These are phyloP conservation scores for Nixonia krombeini DNA, from an alignment of 1,140 invertebrate genomes.

Conservation along the genomic window DNA sequence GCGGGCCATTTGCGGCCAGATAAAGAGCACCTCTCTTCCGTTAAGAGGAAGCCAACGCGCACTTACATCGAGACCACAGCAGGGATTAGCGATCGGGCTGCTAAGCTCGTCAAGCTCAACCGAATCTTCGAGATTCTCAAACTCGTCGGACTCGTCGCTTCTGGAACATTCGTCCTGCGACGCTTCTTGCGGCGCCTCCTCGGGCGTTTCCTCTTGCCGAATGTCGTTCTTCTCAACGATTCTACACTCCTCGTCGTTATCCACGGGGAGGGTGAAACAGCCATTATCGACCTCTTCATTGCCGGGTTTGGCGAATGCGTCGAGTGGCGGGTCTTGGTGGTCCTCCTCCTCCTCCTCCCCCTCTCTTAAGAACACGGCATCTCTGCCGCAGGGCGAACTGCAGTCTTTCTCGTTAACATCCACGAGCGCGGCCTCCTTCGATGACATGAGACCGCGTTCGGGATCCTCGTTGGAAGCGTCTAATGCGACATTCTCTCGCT, in stretches of 20 bases:
- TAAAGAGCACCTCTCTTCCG: too few relatives aligned
- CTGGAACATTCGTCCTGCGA: not conserved
- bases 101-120: not conserved
- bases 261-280: too few relatives aligned
- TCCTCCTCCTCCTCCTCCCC: too few relatives aligned
- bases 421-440: constrained; percentile 41
- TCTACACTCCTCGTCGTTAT: too few relatives aligned
- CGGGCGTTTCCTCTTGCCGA: too few relatives aligned
- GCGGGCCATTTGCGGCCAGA: too few relatives aligned
- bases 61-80: not conserved
- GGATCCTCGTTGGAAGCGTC: not conserved
- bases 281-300: not conserved
- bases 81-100: not conserved
- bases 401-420: constrained; percentile 47
- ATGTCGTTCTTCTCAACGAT: too few relatives aligned
- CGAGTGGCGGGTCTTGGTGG: too few relatives aligned
- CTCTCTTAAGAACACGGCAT: not conserved
- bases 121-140: not conserved
- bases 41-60: not conserved
- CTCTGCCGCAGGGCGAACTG: constrained; percentile 37
- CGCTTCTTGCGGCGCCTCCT: too few relatives aligned
- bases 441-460: constrained; percentile 36
- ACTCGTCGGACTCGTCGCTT: not conserved
- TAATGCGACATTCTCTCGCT: constrained; percentile 18
- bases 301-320: not conserved